These are phyloP conservation scores for Microcaecilia unicolor DNA, from an alignment of 2,797 vertebrate species.

Conservation along the genomic window DNA sequence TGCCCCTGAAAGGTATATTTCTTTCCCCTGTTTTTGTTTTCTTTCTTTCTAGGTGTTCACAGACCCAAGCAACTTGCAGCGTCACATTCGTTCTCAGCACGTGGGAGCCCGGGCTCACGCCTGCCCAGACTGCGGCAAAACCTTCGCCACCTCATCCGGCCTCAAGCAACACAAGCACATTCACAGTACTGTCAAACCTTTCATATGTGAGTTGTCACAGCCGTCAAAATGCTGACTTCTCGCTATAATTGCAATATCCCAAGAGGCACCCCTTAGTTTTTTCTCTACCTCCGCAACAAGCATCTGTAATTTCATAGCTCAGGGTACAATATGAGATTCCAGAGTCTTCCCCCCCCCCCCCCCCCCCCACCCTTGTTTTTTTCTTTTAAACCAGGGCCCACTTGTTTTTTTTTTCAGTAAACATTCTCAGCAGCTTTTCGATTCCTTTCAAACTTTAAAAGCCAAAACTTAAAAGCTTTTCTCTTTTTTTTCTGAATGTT, in stretches of 20 bases:
- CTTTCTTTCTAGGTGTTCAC: conserved; percentile 78
- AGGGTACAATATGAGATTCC: conserved; percentile 36
- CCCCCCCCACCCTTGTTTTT: too few relatives aligned
- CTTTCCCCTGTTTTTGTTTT: neutral
- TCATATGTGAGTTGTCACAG: conserved; percentile 90
- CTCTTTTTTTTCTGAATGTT: too few relatives aligned
- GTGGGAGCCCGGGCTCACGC: conserved; percentile 90
- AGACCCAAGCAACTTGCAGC: conserved; percentile 96
- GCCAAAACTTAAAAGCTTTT: conserved; percentile 26
- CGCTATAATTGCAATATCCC: conserved; percentile 43
- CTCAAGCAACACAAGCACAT: conserved; percentile 98
- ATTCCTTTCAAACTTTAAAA: conserved; percentile 34
- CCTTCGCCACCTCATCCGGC: conserved; percentile 94
- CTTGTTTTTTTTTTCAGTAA: conserved; percentile 30
- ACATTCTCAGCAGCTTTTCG: conserved; percentile 17
- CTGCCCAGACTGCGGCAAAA: conserved; percentile 96
- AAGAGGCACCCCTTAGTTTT: conserved; percentile 32
- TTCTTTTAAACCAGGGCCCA: neutral
- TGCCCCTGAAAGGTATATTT: fast-evolving
- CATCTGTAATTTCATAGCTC: conserved; percentile 47
- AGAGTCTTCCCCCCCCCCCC: neutral
- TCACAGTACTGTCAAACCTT: conserved; percentile 97
- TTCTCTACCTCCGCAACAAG: conserved; percentile 29
- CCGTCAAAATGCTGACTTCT: conserved; percentile 31
- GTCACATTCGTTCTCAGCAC: conserved; percentile 95